Evolutionary conservation across 2,113 vertebrate genomes (phyloP), one percentile per base, ranked within the genome.

Genomic region (Pituophis catenifer): DNA sequence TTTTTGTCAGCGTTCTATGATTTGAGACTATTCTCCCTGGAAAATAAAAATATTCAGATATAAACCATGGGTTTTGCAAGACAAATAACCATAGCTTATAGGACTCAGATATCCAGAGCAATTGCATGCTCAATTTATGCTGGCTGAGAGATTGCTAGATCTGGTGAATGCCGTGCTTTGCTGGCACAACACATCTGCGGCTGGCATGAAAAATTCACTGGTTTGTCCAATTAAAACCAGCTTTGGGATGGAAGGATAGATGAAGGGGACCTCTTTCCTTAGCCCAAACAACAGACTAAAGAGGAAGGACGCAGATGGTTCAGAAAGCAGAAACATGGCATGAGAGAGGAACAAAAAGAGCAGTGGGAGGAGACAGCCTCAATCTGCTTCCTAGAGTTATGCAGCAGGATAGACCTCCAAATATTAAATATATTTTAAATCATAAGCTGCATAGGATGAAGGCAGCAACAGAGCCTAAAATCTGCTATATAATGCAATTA

Each of bases 21-120:
- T 86, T 29, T 5, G 90, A 90, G 54, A 0, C 0, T 2, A 19
- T 57, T 23, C 0, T 65, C 11, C 11, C 70, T 19, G 86, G 62
- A 26, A 0, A 58, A 13, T 44, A 81, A 33, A 92, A 13, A 55
- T 52, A 12, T 53, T 70, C 10, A 6, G 0, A 29, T 59, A 48
- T 1, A 0, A 52, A 88, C 44, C 12, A 50, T 0, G 13, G 0
- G 23, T 8, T 91, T 33, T 1, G 0, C 12, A 11, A 29, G 57
- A 44, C 1, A 55, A 55, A 81, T 24, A 44, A 70, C 33, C 38
- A 33, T 58, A 52, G 23, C 7, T 55, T 33, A 44, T 23, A 52
- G 26, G 29, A 59, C 6, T 86, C 86, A 44, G 88, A 26, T 52
- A 58, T 59, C 55, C 9, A 59, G 33, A 50, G 15, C 53, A 87